Evolutionary conservation across 2,113 vertebrate species (phyloP), one percentile per base, ranked within the genome.

Genomic region (Morone saxatilis): DNA sequence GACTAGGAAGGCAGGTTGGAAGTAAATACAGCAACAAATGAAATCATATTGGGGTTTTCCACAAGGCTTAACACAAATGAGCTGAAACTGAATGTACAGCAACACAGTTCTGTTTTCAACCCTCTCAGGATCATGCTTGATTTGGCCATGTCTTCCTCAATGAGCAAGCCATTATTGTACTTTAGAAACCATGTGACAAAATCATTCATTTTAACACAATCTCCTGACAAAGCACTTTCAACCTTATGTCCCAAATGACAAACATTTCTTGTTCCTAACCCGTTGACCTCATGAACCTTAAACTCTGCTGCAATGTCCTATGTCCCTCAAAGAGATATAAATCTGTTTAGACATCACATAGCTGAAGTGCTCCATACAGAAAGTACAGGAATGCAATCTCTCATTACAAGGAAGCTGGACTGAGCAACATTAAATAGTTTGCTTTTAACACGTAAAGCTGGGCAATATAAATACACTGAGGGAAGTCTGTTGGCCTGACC

Each of bases 11-110:
- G 10, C 4, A 22, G 17, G n/a, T 2, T n/a, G 4, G 31, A 25
- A 41, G 9, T 12, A 53, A 63, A 19, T 41, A 31, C 22, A 72
- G 14, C 12, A 68, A 47, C 20, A 41, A 8, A 7, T 47, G 5
- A 25, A 25, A 19, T 59, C 14, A 43, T 12, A 2, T 7, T 41
- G 56, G 16, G 81, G 1, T 48, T 83, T 83, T 76, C 51, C 59
- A 75, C 1, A 1, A 25, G 51, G 56, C 36, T 80, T 17, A 47
- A 60, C 22, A 22, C 6, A 57, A 25, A 51, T 6, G 1, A 69
- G n/a, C 25, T 25, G 1, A 69, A 66, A 4, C 14, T 76, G 0
- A 36, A 48, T 19, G 9, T 19, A 41, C 16, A 40, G 25, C 7
- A 56, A 78, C 9, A 5, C 14, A n/a, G 22, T n/a, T 25, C 13